A percentile compares a stretch with the other conserved stretches of the same genome.
phyloP scores from a whole-genome alignment of 2,797 vertebrate species.

The Fundulus diaphanus region DNA sequence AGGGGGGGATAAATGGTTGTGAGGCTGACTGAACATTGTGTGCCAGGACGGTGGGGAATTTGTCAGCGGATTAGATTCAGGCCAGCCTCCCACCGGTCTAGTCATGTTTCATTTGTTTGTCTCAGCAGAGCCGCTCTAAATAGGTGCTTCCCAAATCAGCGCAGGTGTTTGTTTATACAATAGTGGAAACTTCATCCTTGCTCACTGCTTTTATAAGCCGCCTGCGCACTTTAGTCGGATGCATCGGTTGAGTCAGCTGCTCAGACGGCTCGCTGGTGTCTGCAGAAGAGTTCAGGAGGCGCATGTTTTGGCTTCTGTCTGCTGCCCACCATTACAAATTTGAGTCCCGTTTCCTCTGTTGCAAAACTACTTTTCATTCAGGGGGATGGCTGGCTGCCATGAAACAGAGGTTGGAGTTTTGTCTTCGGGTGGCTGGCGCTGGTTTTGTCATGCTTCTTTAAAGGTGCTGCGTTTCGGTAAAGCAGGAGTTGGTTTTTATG shows the following conservation, averaged over 20 bases:
- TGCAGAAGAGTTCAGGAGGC: constrained; percentile 12
- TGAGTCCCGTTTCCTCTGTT: background rate
- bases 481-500: too few relatives aligned
- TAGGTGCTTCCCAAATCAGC: constrained; percentile 37
- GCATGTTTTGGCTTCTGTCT: constrained; percentile 1
- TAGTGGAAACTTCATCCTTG: constrained; percentile 39
- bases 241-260: constrained; percentile 31
- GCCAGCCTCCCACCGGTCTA: constrained; percentile 39
- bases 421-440: too few relatives aligned
- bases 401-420: background rate
- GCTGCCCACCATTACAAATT: background rate
- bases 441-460: too few relatives aligned
- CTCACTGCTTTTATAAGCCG: constrained; percentile 35
- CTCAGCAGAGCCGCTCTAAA: constrained; percentile 12
- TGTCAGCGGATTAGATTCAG: constrained; percentile 57
- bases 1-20: constrained; percentile 24
- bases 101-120: constrained; percentile 56
- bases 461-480: too few relatives aligned
- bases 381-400: background rate
- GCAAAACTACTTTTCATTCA: background rate
- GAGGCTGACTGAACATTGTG: constrained; percentile 37
- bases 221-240: constrained; percentile 11
- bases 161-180: constrained; percentile 68
- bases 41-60: constrained; percentile 50
- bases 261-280: constrained; percentile 25